Percentiles rank a stretch among this genome's conserved stretches.
phyloP scores from a whole-genome alignment of 2,113 vertebrate genomes.

The Eupsittula cactorum region DNA sequence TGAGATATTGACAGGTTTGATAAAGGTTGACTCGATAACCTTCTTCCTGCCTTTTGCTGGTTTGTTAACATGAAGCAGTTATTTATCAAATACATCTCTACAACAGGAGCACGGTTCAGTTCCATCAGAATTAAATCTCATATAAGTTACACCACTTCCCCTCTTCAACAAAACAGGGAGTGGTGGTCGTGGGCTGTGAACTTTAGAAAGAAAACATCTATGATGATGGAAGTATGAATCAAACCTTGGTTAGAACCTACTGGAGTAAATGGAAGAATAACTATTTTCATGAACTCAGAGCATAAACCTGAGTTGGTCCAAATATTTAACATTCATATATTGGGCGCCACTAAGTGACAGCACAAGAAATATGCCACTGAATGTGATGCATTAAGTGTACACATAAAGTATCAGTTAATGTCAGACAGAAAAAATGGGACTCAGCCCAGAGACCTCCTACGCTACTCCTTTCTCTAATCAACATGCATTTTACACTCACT shows the following conservation, averaged over 20 bases:
- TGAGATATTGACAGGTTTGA: not conserved
- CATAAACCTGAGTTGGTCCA: not conserved
- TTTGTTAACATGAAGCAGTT: not conserved
- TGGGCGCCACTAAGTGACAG: not conserved
- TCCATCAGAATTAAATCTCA: not conserved
- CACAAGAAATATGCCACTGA: not conserved
- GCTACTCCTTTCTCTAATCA: not conserved
- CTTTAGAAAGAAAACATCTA: no score
- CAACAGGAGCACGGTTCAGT: not conserved
- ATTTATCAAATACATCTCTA: not conserved
- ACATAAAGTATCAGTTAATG: not conserved
- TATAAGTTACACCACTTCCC: not conserved
- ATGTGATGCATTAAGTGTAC: not conserved
- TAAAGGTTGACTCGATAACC: not conserved
- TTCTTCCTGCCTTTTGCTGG: not conserved
- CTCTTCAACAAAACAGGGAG: not conserved
- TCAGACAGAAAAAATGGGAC: not conserved
- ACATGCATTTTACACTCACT: not conserved
- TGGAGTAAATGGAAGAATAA: not conserved
- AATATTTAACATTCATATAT: not conserved
- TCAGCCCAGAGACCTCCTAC: not conserved
- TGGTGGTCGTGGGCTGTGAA: no score
- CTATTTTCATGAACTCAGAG: not conserved
- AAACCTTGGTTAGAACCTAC: not conserved
- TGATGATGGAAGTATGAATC: not conserved